Conservation (phyloP, 2,888 invertebrate species). For the Hirtodrosophila confusa region DNA sequence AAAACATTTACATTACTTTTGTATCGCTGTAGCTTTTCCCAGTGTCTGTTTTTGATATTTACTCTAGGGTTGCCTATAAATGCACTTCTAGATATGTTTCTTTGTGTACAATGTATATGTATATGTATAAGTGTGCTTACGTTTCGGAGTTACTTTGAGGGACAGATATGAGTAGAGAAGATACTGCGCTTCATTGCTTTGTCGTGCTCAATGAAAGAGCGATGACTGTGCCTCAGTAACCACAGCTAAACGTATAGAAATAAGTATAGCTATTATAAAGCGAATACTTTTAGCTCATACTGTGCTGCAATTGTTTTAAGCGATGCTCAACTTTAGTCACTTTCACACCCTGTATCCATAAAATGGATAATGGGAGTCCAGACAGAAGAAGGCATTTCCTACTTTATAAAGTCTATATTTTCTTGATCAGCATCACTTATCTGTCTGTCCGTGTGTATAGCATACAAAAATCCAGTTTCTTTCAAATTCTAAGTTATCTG, state of each 20-base stretch:
- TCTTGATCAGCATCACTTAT: too few relatives aligned
- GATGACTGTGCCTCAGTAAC: slow-evolving; percentile 11
- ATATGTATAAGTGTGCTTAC: background rate
- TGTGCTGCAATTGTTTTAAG: background rate
- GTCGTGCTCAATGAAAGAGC: slow-evolving; percentile 14
- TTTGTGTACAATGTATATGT: too few relatives aligned
- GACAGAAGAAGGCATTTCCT: too few relatives aligned
- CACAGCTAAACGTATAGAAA: background rate
- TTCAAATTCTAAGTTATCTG: too few relatives aligned
- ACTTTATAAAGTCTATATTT: too few relatives aligned
- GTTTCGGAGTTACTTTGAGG: background rate
- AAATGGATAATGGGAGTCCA: too few relatives aligned
- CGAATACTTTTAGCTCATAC: slow-evolving; percentile 10
- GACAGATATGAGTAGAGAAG: slow-evolving; percentile 44
- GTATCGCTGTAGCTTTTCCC: slow-evolving; percentile 30
- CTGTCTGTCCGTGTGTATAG: too few relatives aligned
- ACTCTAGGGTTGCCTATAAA: slow-evolving; percentile 21
- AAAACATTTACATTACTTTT: slow-evolving; percentile 40
- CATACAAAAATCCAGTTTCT: too few relatives aligned
- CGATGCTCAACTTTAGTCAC: background rate
- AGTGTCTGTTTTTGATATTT: slow-evolving; percentile 52
- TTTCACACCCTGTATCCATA: background rate
- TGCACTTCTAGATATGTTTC: slow-evolving; percentile 25
- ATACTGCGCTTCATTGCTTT: slow-evolving; percentile 61
- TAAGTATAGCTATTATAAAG: background rate